Conservation (phyloP, 2,888 invertebrate genomes). For the Melangyna quadrimaculata region DNA sequence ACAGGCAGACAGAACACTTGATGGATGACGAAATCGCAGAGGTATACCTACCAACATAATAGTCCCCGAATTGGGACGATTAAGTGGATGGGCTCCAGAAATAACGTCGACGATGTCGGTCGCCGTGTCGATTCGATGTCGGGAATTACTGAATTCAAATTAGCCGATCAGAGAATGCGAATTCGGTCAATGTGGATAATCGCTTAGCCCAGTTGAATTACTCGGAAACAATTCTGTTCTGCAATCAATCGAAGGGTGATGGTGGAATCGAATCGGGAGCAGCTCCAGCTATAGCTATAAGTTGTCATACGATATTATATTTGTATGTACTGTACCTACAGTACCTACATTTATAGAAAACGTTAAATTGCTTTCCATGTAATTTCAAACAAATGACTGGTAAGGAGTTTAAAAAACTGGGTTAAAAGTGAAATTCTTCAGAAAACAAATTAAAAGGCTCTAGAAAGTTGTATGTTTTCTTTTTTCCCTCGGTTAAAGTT, state of each 20-base stretch:
- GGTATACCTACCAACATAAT: background rate
- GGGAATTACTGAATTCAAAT: slow-evolving; percentile 62
- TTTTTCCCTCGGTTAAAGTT: background rate
- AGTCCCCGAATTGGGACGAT: slow-evolving; percentile 36
- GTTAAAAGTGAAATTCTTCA: slow-evolving; percentile 15
- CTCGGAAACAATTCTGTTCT: slow-evolving; percentile 36
- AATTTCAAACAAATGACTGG: slow-evolving; percentile 16
- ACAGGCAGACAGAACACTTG: slow-evolving; percentile 50
- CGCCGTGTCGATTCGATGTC: background rate
- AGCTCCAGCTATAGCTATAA: background rate
- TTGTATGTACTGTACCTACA: background rate
- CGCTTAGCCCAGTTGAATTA: slow-evolving; percentile 40
- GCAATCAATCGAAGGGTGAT: background rate
- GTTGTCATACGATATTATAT: background rate
- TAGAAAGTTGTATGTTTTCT: background rate
- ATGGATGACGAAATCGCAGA: slow-evolving; percentile 51
- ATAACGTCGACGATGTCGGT: slow-evolving; percentile 19
- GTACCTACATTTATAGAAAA: background rate
- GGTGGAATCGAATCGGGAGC: background rate
- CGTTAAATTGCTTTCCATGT: slow-evolving; percentile 15
- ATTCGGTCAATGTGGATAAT: slow-evolving; percentile 51
- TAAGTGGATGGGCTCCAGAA: slow-evolving; percentile 31
- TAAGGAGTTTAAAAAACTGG: slow-evolving; percentile 10
- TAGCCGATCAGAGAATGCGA: slow-evolving; percentile 36
- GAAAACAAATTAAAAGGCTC: slow-evolving; percentile 10